A percentile compares a stretch with the other conserved stretches of the same genome.
phyloP scores from a whole-genome alignment of 2,113 vertebrate species.

The Cervus canadensis region DNA sequence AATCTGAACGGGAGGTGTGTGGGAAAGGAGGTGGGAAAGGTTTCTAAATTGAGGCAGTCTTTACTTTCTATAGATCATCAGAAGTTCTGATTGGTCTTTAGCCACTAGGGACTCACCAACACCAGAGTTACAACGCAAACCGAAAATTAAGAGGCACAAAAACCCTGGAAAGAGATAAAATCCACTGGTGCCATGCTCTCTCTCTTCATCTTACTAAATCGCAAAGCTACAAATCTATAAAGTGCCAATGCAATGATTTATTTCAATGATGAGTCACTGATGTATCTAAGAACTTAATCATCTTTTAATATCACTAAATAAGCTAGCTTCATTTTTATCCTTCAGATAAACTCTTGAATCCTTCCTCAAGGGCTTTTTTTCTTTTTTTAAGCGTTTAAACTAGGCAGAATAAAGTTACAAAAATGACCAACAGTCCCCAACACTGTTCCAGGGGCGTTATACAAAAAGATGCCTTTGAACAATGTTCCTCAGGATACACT shows the following conservation, averaged over 20 bases:
- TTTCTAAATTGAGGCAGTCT: neutral
- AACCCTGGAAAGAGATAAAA: neutral
- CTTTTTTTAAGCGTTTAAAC: neutral
- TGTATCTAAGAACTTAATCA: neutral
- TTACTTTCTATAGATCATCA: neutral
- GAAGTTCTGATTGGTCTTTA: neutral
- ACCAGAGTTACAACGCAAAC: neutral
- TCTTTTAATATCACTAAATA: neutral
- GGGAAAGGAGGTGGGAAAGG: neutral
- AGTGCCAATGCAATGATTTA: neutral
- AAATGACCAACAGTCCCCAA: neutral
- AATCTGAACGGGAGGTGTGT: neutral
- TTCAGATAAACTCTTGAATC: neutral
- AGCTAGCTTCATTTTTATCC: neutral
- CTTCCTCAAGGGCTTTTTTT: neutral
- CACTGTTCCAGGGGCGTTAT: neutral
- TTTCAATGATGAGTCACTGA: neutral
- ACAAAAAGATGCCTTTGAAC: neutral
- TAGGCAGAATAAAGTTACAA: neutral
- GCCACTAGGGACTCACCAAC: neutral
- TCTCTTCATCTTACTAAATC: neutral
- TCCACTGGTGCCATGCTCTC: neutral
- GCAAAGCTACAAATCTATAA: neutral
- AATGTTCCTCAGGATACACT: neutral
- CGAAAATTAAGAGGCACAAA: neutral